Conservation (phyloP, 2,113 vertebrate species). For the Centropus bengalensis region DNA sequence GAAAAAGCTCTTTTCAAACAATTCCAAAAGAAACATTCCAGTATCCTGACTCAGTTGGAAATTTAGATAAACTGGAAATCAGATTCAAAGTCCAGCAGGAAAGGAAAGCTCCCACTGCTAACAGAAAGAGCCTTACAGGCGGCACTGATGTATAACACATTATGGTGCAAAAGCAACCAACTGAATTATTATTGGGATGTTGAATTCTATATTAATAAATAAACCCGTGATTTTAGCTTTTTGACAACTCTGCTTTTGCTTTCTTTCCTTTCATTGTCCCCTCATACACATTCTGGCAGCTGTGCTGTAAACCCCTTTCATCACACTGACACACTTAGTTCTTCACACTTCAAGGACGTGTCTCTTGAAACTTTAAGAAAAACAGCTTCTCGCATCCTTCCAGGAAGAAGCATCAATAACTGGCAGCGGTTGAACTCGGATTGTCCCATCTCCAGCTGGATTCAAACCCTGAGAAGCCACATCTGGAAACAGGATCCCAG, state of each 20-base stretch:
- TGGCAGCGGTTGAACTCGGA: background rate
- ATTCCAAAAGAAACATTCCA: slow-evolving; percentile 57
- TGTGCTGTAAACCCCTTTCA: slow-evolving; percentile 26
- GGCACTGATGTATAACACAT: background rate
- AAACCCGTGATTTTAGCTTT: background rate
- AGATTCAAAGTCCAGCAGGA: background rate
- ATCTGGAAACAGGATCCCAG: background rate
- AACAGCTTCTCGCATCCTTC: background rate
- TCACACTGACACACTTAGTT: background rate
- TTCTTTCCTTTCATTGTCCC: background rate
- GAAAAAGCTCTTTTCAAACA: background rate
- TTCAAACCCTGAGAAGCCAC: background rate
- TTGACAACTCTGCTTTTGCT: background rate
- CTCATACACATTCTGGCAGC: slow-evolving; percentile 1
- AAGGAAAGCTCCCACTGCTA: background rate
- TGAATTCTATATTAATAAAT: background rate
- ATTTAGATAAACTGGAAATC: slow-evolving; percentile 47
- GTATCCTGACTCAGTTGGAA: slow-evolving; percentile 37
- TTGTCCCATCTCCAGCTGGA: background rate
- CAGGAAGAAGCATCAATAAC: background rate
- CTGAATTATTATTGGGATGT: background rate
- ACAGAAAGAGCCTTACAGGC: slow-evolving; percentile 18
- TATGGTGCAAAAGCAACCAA: background rate
- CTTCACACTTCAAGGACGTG: slow-evolving; percentile 11
- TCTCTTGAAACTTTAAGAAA: background rate